Percentiles rank a stretch among this genome's conserved stretches.
Evolutionary conservation across 2,888 invertebrate species (phyloP).

Genomic region (Pseudanteris insignis): DNA sequence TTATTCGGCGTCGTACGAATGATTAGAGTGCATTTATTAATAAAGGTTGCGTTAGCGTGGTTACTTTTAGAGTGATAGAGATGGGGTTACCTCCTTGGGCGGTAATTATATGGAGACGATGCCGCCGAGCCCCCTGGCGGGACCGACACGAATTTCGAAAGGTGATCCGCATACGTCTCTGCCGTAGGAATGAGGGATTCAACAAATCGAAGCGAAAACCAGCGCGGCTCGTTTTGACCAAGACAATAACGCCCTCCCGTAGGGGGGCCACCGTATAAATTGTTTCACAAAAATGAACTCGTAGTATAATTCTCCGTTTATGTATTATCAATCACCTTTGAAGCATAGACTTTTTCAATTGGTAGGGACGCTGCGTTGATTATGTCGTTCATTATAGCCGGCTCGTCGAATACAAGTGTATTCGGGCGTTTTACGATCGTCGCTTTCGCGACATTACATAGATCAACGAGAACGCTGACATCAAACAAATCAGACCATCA

Average conservation of each 20-base stretch:
- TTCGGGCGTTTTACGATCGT: constrained; percentile 8
- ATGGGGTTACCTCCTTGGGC: constrained; percentile 53
- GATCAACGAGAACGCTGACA: not conserved
- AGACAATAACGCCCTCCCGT: constrained; percentile 57
- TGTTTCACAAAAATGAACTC: constrained; percentile 51
- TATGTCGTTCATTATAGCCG: constrained; percentile 17
- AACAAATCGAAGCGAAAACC: constrained; percentile 39
- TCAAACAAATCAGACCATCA: not conserved
- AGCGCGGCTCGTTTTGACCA: constrained; percentile 50
- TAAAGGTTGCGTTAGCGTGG: no score
- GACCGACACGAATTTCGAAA: constrained; percentile 59
- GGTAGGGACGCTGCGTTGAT: constrained; percentile 6
- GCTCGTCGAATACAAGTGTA: constrained; percentile 7
- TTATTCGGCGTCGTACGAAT: constrained; percentile 28
- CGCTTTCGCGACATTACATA: not conserved
- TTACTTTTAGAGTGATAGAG: constrained; percentile 47
- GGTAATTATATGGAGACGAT: constrained; percentile 58
- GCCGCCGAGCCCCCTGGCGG: constrained; percentile 55
- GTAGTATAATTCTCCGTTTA: constrained; percentile 41
- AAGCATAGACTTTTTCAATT: constrained; percentile 37
- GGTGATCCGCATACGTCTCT: constrained; percentile 57
- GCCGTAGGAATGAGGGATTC: constrained; percentile 40
- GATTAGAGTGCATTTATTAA: not conserved
- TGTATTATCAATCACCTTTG: constrained; percentile 48
- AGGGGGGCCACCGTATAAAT: constrained; percentile 57